Evolutionary conservation across 2,113 vertebrate species (phyloP).

Genomic region (Balaeniceps rex): DNA sequence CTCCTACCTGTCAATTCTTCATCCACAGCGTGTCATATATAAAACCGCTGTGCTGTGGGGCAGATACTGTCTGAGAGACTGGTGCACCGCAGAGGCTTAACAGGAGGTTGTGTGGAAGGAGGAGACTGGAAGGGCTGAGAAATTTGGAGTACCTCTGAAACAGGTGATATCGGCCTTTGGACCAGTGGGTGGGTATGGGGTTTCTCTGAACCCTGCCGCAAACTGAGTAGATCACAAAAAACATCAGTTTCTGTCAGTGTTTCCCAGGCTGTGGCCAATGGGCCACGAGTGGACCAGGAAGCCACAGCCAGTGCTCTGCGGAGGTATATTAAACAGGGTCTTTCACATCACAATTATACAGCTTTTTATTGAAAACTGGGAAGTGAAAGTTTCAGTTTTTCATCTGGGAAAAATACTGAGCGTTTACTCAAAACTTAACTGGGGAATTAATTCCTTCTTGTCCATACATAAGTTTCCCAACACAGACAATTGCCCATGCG

Average conservation of each 20-base stretch:
- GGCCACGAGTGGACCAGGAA: background rate
- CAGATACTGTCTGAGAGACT: background rate
- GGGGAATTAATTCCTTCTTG: background rate
- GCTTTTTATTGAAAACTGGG: background rate
- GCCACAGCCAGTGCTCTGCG: background rate
- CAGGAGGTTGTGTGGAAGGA: background rate
- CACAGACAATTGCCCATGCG: background rate
- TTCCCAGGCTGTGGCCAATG: background rate
- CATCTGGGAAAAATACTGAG: background rate
- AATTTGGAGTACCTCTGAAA: background rate
- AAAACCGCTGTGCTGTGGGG: background rate
- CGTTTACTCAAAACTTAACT: background rate
- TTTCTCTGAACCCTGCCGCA: background rate
- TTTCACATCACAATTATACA: background rate
- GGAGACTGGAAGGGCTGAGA: background rate
- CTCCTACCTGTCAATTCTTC: background rate
- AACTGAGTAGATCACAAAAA: background rate
- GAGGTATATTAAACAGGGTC: background rate
- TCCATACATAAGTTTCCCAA: background rate
- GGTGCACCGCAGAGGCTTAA: background rate
- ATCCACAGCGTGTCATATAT: too few relatives aligned
- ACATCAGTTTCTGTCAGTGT: background rate
- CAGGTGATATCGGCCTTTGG: background rate
- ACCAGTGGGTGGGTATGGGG: background rate
- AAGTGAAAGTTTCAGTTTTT: background rate